Evolutionary conservation across 37 sponge, comb jelly and placozoan genomes (phyloP), one percentile per base, ranked within the genome.

Genomic region (Hormiphora californensis): DNA sequence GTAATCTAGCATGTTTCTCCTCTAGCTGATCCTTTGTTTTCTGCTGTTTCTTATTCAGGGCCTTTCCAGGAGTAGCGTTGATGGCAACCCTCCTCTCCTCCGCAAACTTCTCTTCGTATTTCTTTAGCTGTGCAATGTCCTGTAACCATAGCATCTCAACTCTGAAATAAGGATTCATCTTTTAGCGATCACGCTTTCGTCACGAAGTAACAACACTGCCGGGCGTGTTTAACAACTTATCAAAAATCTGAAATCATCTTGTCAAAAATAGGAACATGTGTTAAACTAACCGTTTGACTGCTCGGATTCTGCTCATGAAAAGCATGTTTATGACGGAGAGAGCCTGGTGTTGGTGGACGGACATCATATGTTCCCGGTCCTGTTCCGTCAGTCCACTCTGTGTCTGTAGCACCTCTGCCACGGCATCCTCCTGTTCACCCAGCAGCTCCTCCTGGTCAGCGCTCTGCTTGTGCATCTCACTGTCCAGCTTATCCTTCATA

Each of bases 351-450:
- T 65, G 67, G 37, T 65, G 67, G 32, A 65, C 28, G 11, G 67
- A 35, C 67, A 65, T 65, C 67, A 65, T 65, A 7, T 65, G 67
- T 39, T 65, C 67, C 35, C 67, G 34, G 67, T 65, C 67, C 67
- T 36, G 32, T 19, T 65, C 67, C 32, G 67, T 65, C 32, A 65
- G 67, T 11, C 67, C 67, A 38, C 67, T 65, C 67, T 65, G 67
- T 4, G 67, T 65, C 67, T 65, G 67, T 35, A 65, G 67, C 38
- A 65, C 67, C 37, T 65, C 67, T 39, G 32, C 35, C 38, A 65
- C 67, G 32, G 67, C 67, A 28, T 65, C 67, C 67, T 65, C 67
- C 67, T 65, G 67, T 17, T 65, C 67, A 15, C 67, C 67, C 37
- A 65, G 67, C 37, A 65, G 28, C 37, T 65, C 67, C 17, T 65